A percentile compares a stretch with the other conserved stretches of the same genome.
These are phyloP conservation scores for Glomeris marginata DNA, from an alignment of 2,888 invertebrate genomes.

Conservation along the genomic window DNA sequence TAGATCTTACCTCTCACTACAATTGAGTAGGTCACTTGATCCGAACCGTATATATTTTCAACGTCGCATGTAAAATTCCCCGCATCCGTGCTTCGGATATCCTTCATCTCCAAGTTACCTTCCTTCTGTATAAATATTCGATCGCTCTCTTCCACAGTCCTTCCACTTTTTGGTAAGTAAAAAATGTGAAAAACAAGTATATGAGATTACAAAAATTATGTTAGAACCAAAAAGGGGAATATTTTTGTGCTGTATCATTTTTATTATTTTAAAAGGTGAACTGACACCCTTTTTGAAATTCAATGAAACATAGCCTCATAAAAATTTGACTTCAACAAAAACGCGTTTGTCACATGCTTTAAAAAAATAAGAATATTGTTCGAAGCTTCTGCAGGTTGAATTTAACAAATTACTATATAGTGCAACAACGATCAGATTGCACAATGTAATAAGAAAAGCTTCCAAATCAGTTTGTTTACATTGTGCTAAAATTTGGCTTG, in stretches of 20 bases:
- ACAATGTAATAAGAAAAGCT: too few species aligned
- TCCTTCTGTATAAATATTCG: slow-evolving; percentile 8
- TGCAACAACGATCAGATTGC: too few species aligned
- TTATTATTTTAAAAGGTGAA: too few species aligned
- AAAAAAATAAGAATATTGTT: too few species aligned
- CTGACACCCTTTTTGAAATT: too few species aligned
- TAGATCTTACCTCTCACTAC: slow-evolving; percentile 13
- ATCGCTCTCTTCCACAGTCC: slow-evolving; percentile 1
- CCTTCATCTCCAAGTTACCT: slow-evolving; percentile 11
- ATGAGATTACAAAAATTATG: not conserved
- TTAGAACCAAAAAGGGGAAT: not conserved
- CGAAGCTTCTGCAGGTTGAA: too few species aligned
- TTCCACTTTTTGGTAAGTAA: not conserved
- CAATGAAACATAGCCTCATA: too few species aligned
- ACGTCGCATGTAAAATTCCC: slow-evolving; percentile 15
- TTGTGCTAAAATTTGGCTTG: too few species aligned
- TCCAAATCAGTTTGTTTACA: too few species aligned
- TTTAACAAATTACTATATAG: too few species aligned
- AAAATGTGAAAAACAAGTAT: not conserved
- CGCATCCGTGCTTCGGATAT: slow-evolving; percentile 11
- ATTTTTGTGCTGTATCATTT: not conserved
- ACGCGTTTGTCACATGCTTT: too few species aligned
- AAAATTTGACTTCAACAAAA: too few species aligned
- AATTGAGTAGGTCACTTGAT: slow-evolving; percentile 11
- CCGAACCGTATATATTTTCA: slow-evolving; percentile 15